Base-by-base conservation (phyloP, 1,140 invertebrate species). In the Oedothorax gibbosus region DNA sequence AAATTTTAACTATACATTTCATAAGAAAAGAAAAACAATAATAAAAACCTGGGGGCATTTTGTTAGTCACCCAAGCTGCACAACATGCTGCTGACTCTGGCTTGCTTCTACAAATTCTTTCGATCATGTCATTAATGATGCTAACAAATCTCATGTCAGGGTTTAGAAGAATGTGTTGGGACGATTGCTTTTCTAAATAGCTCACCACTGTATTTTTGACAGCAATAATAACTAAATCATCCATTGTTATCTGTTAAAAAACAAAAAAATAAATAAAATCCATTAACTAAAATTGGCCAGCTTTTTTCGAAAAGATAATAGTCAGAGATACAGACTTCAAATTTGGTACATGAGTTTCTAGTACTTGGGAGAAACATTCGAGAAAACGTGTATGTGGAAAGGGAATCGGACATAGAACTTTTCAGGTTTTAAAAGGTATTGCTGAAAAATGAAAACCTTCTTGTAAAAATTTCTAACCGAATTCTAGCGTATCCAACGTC, bases 171-270 rank as follows among this genome's bases (percentile, higher is more conserved):
- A 77, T 21, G 15, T 53, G 49, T 14, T 57, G 15, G 11, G 57
- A 65, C 50, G 11, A 20, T 11, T 65, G 10, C 1, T 50, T n/a
- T 11, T 65, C 53, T 20, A 77, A 50, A 51, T 77, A 77, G 11
- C 53, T 77, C 12, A 20, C 12, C 15, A 77, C 75, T 12, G n/a
- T 50, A 50, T 77, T 77, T 14, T 51, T 64, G 10, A 77, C 75
- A 65, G 75, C 75, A 20, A 77, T 49, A 51, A 64, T 50, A 21
- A 77, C 65, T n/a, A 77, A 51, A n/a, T 77, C 35, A 11, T 77
- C 75, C 51, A 15, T 15, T 11, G 75, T 20, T 21, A 77, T 50
- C 75, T 77, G 53, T n/a, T 1, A 35, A 35, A 35, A 35, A 35
- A 35, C 35, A 2, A 35, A 35, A 35, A 35, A 35, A 2, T 35